phyloP scores from a whole-genome alignment of 2,113 vertebrate species.

The Hoplias malabaricus region DNA sequence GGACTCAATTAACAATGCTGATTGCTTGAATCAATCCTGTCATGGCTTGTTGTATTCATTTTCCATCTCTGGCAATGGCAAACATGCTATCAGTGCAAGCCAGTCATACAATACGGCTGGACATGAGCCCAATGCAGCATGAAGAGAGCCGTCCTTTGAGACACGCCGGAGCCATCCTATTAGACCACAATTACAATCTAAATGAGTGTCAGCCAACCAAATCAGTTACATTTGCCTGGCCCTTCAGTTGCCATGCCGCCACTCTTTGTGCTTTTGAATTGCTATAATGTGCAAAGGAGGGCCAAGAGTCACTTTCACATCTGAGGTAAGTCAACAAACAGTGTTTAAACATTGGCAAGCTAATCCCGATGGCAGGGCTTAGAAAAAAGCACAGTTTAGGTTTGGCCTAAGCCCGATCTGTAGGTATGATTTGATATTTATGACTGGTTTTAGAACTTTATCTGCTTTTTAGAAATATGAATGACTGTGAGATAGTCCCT shows the following conservation, averaged over 20 bases:
- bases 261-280: constrained; percentile 23
- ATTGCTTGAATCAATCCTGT: constrained; percentile 66
- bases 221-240: constrained; percentile 52
- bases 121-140: constrained; percentile 53
- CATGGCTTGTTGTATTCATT: constrained; percentile 59
- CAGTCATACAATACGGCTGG: constrained; percentile 51
- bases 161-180: constrained; percentile 61
- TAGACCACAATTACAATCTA: constrained; percentile 70
- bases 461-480: constrained; percentile 1
- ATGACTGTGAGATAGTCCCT: not conserved
- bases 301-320: not conserved
- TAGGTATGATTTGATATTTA: constrained; percentile 12
- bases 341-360: not conserved
- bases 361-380: not conserved
- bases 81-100: constrained; percentile 56
- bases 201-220: constrained; percentile 65
- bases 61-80: constrained; percentile 64
- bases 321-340: not conserved
- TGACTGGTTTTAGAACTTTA: constrained; percentile 15
- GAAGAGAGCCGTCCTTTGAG: constrained; percentile 49
- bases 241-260: constrained; percentile 45
- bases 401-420: not conserved
- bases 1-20: constrained; percentile 69
- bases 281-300: constrained; percentile 8
- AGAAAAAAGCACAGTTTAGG: not conserved